A percentile compares a stretch with the other conserved stretches of the same genome.
phyloP scores from a whole-genome alignment of 1,140 invertebrate species.

The Pseudomyrmex gracilis region DNA sequence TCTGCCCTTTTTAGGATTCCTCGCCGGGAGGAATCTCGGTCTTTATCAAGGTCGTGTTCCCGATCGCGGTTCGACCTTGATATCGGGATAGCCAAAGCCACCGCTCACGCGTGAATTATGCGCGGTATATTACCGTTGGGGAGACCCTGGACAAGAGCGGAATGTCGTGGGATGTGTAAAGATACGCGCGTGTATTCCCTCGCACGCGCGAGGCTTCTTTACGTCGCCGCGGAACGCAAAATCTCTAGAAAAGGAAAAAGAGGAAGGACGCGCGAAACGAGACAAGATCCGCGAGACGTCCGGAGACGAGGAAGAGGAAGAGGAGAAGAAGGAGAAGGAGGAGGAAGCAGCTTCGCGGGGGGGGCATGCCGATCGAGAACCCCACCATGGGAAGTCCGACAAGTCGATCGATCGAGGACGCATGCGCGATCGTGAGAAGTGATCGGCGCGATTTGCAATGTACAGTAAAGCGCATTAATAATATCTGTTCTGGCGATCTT shows the following conservation, averaged over 20 bases:
- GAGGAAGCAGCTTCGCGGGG: conserved; percentile 7
- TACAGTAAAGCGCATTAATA: conserved; percentile 2
- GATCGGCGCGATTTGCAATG: conserved; percentile 1
- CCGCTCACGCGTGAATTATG: conserved; percentile 64
- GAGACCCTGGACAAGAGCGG: conserved; percentile 37
- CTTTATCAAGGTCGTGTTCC: conserved; percentile 43
- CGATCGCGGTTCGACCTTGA: conserved; percentile 50
- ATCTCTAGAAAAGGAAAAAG: conserved; percentile 71
- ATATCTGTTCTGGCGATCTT: background rate
- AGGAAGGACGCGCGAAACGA: conserved; percentile 63
- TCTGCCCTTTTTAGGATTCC: conserved; percentile 44
- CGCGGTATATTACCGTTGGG: conserved; percentile 28
- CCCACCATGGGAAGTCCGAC: conserved; percentile 8
- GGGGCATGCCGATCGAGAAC: background rate
- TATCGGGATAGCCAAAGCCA: conserved; percentile 37
- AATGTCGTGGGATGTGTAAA: conserved; percentile 53
- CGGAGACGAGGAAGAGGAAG: conserved; percentile 15
- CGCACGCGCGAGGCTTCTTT: conserved; percentile 13
- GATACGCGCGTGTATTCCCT: conserved; percentile 3
- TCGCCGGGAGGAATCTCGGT: conserved; percentile 35
- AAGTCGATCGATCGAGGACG: conserved; percentile 44
- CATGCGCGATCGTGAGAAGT: conserved; percentile 61
- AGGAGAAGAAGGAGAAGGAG: conserved; percentile 16
- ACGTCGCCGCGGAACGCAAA: conserved; percentile 54
- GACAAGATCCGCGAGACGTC: conserved; percentile 6